These are phyloP conservation scores for Ligdia adustata DNA, from an alignment of 2,888 invertebrate species.

Conservation along the genomic window DNA sequence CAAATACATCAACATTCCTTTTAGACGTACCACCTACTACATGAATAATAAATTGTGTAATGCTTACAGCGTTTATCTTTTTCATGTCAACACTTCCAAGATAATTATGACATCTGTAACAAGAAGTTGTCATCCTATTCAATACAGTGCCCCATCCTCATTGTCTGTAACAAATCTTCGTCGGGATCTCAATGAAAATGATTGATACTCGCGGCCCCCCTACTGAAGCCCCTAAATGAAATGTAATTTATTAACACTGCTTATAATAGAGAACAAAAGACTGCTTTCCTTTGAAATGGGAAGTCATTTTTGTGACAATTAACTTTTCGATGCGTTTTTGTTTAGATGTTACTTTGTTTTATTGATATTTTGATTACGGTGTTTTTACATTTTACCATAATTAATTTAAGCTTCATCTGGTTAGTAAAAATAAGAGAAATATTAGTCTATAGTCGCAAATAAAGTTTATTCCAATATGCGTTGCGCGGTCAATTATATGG, in stretches of 20 bases:
- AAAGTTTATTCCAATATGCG: too few species aligned
- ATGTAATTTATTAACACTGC: constrained; percentile 65
- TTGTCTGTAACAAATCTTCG: constrained; percentile 68
- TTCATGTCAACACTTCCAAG: not conserved
- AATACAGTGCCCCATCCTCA: constrained; percentile 53
- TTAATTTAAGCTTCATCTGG: too few species aligned
- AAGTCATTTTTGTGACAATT: constrained; percentile 60
- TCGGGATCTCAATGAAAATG: constrained; percentile 59
- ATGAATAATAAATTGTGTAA: too few species aligned
- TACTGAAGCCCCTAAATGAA: constrained; percentile 61
- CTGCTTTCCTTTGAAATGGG: constrained; percentile 45
- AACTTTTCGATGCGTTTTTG: constrained; percentile 53
- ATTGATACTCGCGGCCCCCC: constrained; percentile 62
- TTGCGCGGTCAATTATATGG: too few species aligned
- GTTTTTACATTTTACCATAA: too few species aligned
- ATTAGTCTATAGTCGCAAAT: too few species aligned
- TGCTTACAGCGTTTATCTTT: too few species aligned
- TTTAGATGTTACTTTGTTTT: too few species aligned
- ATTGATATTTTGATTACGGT: too few species aligned
- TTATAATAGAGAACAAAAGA: constrained; percentile 61
- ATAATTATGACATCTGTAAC: constrained; percentile 7
- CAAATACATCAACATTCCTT: too few species aligned
- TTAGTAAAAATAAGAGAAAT: too few species aligned
- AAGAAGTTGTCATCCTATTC: constrained; percentile 42
- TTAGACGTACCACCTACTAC: too few species aligned